A percentile compares a stretch with the other conserved stretches of the same genome.
These are phyloP conservation scores for Luperina nickerlii DNA, from an alignment of 2,888 invertebrate species.

Conservation along the genomic window DNA sequence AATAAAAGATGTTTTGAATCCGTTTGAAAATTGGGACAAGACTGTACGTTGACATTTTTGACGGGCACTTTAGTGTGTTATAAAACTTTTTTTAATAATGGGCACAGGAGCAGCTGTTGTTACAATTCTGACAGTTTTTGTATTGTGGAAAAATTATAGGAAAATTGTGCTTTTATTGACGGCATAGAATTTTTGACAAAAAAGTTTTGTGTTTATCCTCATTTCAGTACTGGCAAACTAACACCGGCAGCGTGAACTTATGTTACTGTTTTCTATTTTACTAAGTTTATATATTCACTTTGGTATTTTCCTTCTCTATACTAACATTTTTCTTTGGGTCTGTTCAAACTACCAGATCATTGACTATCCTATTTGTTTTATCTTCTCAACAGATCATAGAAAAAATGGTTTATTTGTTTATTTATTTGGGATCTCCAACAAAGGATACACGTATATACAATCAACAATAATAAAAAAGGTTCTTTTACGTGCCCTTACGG, in stretches of 20 bases:
- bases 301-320: background rate
- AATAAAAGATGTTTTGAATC: constrained; percentile 67
- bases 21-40: constrained; percentile 58
- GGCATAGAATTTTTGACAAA: constrained; percentile 13
- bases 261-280: background rate
- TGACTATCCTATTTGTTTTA: background rate
- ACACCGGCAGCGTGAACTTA: background rate
- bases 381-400: background rate
- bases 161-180: constrained; percentile 27
- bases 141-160: constrained; percentile 38
- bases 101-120: constrained; percentile 63
- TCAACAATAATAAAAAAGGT: background rate
- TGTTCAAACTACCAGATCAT: constrained; percentile 1
- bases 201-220: constrained; percentile 1
- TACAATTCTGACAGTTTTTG: constrained; percentile 50
- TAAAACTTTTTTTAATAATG: constrained; percentile 64
- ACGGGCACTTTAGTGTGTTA: constrained; percentile 62
- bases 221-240: background rate
- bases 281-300: background rate
- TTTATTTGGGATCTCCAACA: background rate
- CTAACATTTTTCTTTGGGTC: background rate
- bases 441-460: background rate
- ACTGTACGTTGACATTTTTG: constrained; percentile 68
- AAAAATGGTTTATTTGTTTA: background rate
- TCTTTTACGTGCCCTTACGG: background rate